phyloP scores from a whole-genome alignment of 2,888 invertebrate genomes.

The Calameuta idolon region DNA sequence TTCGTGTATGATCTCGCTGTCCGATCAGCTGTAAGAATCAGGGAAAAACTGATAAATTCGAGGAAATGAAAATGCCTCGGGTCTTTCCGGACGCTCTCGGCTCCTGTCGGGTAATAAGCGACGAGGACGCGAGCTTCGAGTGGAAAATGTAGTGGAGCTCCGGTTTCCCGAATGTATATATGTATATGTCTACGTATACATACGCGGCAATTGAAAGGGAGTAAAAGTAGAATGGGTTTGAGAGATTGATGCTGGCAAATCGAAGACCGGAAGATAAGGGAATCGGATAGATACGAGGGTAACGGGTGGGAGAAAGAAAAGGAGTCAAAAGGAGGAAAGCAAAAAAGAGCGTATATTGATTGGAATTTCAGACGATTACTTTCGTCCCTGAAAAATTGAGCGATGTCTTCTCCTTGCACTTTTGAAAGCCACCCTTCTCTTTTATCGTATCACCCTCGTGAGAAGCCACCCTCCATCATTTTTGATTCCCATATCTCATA shows the following conservation, averaged over 20 bases:
- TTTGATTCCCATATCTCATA: background rate
- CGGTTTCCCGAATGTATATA: background rate
- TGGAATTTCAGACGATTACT: constrained; percentile 42
- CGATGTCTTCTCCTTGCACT: background rate
- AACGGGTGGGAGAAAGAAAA: background rate
- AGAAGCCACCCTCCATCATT: background rate
- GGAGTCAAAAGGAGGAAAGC: constrained; percentile 12
- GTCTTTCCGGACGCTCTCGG: constrained; percentile 12
- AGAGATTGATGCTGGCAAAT: background rate
- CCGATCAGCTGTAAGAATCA: background rate
- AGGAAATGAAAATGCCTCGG: constrained; percentile 51
- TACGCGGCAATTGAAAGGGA: background rate
- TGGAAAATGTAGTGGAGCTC: background rate
- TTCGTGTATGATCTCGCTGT: background rate
- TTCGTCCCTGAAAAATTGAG: constrained; percentile 18
- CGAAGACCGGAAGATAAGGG: background rate
- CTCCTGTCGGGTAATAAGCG: constrained; percentile 4
- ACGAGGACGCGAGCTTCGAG: constrained; percentile 2
- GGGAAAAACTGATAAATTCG: constrained; percentile 47
- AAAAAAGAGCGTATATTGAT: constrained; percentile 39
- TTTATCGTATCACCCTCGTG: background rate
- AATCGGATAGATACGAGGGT: background rate
- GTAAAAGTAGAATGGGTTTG: background rate
- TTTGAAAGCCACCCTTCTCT: background rate
- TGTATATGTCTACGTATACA: background rate